These are phyloP conservation scores for Euphonia xanthogaster DNA, from an alignment of 2,797 vertebrate genomes.

Conservation along the genomic window DNA sequence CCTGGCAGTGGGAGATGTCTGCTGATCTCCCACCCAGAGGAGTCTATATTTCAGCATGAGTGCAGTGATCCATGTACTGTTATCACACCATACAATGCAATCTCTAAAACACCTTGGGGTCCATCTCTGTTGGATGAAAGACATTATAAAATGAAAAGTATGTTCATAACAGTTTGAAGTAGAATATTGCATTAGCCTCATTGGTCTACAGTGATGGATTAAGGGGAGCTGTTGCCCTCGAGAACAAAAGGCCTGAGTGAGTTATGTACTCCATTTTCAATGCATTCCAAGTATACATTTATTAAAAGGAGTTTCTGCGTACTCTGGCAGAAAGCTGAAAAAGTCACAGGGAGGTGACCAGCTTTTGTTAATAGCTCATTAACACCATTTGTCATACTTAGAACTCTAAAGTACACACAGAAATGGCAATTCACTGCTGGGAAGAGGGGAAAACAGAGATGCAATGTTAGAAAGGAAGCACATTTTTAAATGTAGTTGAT, in stretches of 20 bases:
- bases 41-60: constrained; percentile 43
- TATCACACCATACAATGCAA: constrained; percentile 5
- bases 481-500: not conserved
- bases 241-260: constrained; percentile 35
- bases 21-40: constrained; percentile 31
- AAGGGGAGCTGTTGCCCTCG: not conserved
- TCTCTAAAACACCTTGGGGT: constrained; percentile 49
- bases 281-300: not conserved
- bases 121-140: constrained; percentile 40
- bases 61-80: constrained; percentile 54
- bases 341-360: not conserved
- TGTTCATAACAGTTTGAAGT: constrained; percentile 21
- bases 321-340: not conserved
- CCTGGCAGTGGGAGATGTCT: constrained; percentile 23
- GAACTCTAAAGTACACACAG: not conserved
- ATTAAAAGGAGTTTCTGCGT: not conserved
- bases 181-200: constrained; percentile 31
- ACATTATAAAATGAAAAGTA: constrained; percentile 51
- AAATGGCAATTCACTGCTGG: not conserved
- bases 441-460: not conserved
- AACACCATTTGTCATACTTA: not conserved
- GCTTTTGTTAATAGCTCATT: constrained; percentile 32
- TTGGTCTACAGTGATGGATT: constrained; percentile 19
- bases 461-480: not conserved
- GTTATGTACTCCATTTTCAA: constrained; percentile 16